Percentiles rank a stretch among this genome's conserved stretches.
Evolutionary conservation across 2,797 vertebrate genomes (phyloP).

Genomic region (Champsocephalus gunnari): DNA sequence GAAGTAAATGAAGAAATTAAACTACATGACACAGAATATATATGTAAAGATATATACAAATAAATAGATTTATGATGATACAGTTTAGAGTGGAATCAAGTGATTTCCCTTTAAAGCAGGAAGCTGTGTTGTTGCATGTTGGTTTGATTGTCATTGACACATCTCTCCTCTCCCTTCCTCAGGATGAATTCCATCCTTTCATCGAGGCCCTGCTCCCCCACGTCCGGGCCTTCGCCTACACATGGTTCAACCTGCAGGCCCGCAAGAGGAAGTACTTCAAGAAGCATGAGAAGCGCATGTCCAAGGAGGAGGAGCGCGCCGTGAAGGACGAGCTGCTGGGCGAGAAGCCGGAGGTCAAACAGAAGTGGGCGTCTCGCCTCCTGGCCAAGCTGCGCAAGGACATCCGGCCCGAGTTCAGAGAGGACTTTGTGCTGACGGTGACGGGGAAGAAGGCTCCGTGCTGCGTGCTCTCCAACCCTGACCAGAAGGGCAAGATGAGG

Average conservation of each 20-base stretch:
- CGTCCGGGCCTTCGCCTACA: slow-evolving; percentile 98
- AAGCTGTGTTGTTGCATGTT: neutral
- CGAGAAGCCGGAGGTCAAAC: slow-evolving; percentile 99
- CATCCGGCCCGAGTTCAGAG: slow-evolving; percentile 98
- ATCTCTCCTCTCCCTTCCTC: slow-evolving; percentile 13
- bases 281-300: slow-evolving; percentile 99
- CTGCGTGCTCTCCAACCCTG: slow-evolving; percentile 98
- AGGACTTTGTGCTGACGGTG: slow-evolving; percentile 99
- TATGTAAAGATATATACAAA: neutral
- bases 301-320: slow-evolving; percentile 98
- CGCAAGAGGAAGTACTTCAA: slow-evolving; percentile 99
- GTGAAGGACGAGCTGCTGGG: slow-evolving; percentile 98
- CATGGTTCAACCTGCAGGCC: slow-evolving; percentile 99
- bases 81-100: neutral
- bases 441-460: slow-evolving; percentile 98
- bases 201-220: slow-evolving; percentile 99
- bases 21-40: neutral
- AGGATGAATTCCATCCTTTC: slow-evolving; percentile 97
- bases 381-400: slow-evolving; percentile 98
- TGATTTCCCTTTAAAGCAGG: neutral
- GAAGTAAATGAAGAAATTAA: neutral
- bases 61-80: neutral
- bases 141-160: neutral
- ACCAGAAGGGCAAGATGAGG: slow-evolving; percentile 99
- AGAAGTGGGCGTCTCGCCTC: slow-evolving; percentile 99